Evolutionary conservation across 2,113 vertebrate species (phyloP).

Genomic region (Platichthys flesus): DNA sequence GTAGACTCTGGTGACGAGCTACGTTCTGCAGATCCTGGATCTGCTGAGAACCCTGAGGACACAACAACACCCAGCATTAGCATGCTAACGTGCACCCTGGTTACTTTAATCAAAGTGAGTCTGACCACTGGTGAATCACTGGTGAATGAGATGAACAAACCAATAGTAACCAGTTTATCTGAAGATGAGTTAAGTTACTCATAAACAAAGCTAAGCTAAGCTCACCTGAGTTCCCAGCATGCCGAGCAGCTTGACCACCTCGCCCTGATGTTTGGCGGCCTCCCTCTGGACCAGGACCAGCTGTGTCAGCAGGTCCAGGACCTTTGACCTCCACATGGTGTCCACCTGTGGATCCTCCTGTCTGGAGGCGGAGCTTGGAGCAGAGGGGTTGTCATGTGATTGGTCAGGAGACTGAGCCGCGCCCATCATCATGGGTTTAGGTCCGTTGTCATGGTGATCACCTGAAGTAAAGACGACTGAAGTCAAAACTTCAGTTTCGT

Average conservation of each 20-base stretch:
- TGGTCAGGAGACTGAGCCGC: background rate
- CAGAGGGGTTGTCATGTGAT: background rate
- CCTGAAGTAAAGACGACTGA: slow-evolving; percentile 62
- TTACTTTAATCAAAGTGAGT: slow-evolving; percentile 1
- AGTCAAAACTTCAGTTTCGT: slow-evolving; percentile 54
- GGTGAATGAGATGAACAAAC: background rate
- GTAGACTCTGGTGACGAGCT: slow-evolving; percentile 78
- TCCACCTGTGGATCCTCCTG: slow-evolving; percentile 18
- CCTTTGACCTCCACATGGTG: slow-evolving; percentile 32
- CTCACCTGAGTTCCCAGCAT: slow-evolving; percentile 54
- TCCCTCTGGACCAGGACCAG: slow-evolving; percentile 68
- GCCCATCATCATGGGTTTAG: slow-evolving; percentile 34
- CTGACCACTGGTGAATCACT: no score
- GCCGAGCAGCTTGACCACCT: slow-evolving; percentile 63
- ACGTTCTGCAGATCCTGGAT: slow-evolving; percentile 69
- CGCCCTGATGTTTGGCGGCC: slow-evolving; percentile 42
- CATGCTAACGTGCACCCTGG: background rate
- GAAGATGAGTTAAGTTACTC: background rate
- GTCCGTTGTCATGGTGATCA: slow-evolving; percentile 33
- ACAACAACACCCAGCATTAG: background rate
- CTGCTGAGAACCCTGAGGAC: slow-evolving; percentile 61
- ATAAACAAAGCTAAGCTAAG: background rate
- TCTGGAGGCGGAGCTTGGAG: background rate
- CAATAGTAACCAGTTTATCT: no score
- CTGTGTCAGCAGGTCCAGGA: slow-evolving; percentile 53